A percentile compares a stretch with the other conserved stretches of the same genome.
These are phyloP conservation scores for Cataglyphis cursor DNA, from an alignment of 2,888 invertebrate genomes.

Conservation along the genomic window DNA sequence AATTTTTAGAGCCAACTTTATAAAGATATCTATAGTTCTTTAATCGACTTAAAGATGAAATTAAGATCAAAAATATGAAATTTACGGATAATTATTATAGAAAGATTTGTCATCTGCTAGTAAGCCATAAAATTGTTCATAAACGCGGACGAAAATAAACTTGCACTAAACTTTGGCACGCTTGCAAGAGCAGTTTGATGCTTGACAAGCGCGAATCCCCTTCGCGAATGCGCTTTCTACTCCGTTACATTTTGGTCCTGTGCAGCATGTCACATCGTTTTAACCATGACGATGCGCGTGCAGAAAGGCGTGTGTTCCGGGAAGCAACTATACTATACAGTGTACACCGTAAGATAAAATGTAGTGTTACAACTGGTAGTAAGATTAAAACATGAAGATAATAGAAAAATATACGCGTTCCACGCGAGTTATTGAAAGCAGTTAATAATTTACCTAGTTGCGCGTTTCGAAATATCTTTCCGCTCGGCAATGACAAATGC, in stretches of 20 bases:
- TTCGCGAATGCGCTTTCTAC: constrained; percentile 69
- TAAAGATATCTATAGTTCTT: background rate
- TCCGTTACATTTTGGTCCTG: constrained; percentile 70
- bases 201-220: constrained; percentile 58
- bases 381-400: constrained; percentile 3
- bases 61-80: background rate
- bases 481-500: background rate
- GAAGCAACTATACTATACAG: background rate
- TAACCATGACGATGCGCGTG: constrained; percentile 63
- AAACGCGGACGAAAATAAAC: background rate
- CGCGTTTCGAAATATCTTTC: constrained; percentile 13
- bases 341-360: background rate
- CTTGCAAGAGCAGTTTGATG: constrained; percentile 61
- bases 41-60: background rate
- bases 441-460: background rate
- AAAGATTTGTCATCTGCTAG: background rate
- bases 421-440: background rate
- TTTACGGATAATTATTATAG: background rate
- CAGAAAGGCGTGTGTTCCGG: constrained; percentile 45
- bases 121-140: background rate
- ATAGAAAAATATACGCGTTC: background rate
- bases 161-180: constrained; percentile 11
- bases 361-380: background rate
- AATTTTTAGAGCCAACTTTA: background rate
- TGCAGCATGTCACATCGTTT: constrained; percentile 58